Conservation (phyloP, 2,113 vertebrate genomes). For the Sapajus apella region DNA sequence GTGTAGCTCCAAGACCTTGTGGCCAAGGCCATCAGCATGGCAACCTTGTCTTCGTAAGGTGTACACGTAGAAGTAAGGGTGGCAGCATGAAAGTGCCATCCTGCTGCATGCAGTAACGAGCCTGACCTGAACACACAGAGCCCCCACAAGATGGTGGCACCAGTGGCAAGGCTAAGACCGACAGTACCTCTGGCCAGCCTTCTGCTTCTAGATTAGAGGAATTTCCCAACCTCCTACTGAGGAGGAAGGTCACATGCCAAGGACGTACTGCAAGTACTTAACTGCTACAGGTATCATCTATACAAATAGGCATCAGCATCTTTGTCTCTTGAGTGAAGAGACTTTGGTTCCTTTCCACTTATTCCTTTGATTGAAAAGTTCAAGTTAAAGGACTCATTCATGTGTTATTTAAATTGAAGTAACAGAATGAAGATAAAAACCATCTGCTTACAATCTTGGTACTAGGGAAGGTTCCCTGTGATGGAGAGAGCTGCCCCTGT, state of each 20-base stretch:
- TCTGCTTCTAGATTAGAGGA: not conserved
- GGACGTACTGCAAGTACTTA: too few species aligned
- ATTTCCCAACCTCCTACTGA: too few species aligned
- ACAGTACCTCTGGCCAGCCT: not conserved
- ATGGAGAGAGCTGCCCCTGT: not conserved
- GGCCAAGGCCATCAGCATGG: rapidly evolving
- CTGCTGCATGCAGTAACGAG: rapidly evolving
- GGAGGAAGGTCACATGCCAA: not conserved
- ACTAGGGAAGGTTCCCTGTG: rapidly evolving
- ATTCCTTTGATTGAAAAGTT: not conserved
- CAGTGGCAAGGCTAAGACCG: not conserved
- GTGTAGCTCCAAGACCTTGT: not conserved
- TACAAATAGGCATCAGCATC: not conserved
- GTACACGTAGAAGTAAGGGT: not conserved
- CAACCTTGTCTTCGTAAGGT: not conserved
- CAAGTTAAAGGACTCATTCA: not conserved
- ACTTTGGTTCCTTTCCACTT: not conserved
- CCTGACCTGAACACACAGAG: not conserved
- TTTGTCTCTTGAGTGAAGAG: not conserved
- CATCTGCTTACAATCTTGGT: not conserved
- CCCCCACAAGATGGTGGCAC: not conserved
- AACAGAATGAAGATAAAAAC: not conserved
- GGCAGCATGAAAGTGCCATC: rapidly evolving
- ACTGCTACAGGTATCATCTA: not conserved
- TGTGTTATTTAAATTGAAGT: not conserved